Evolutionary conservation across 2,888 invertebrate genomes (phyloP).

Genomic region (Drosophila recens): DNA sequence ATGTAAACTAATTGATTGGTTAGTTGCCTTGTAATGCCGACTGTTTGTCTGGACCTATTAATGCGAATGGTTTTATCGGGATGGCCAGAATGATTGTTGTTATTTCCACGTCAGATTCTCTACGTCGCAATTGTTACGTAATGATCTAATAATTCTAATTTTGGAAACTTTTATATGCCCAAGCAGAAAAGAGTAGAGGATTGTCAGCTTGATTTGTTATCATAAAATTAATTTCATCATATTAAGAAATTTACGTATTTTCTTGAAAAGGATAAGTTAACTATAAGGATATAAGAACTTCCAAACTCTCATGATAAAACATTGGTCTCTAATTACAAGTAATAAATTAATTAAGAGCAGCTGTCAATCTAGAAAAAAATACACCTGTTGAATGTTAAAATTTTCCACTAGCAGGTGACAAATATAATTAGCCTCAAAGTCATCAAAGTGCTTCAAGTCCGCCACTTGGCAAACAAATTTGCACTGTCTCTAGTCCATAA

Average conservation of each 20-base stretch:
- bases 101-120: constrained; percentile 15
- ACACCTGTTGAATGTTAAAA: neutral
- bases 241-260: neutral
- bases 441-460: neutral
- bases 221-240: neutral
- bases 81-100: neutral
- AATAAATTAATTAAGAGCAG: neutral
- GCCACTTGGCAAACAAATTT: neutral
- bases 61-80: neutral
- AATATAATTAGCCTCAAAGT: neutral
- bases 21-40: neutral
- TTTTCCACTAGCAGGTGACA: constrained; percentile 10
- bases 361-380: neutral
- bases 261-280: neutral
- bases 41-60: neutral
- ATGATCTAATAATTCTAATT: constrained; percentile 13
- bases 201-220: neutral
- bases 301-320: neutral
- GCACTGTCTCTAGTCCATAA: neutral
- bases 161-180: neutral
- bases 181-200: neutral
- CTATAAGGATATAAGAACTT: neutral
- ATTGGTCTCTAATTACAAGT: neutral
- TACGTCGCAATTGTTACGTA: constrained; percentile 22
- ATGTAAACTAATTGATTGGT: neutral